Evolutionary conservation across 2,888 invertebrate species (phyloP), one percentile per base, ranked within the genome.

Genomic region (Heliconius ismenius): DNA sequence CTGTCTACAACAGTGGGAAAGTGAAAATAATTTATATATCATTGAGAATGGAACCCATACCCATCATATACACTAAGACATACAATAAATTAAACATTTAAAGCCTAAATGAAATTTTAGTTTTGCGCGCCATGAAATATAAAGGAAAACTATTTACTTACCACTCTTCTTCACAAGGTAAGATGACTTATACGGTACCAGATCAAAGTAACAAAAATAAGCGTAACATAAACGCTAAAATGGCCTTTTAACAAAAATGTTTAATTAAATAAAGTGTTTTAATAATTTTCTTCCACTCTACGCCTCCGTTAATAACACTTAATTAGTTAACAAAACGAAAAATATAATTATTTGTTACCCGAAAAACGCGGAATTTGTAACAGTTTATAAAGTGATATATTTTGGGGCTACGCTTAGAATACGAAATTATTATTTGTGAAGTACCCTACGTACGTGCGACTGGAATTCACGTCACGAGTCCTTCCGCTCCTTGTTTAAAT

Each of bases 401-500:
- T 43, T 26, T 6, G 39, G 11, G 62, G 6, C 26, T 63, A 3
- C 43, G 63, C 21, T 73, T 63, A 21, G 43, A 62, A 73, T 73
- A 73, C 43, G 18, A 73, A 73, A 73, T 39, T 13, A 73, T 63
- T 24, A 43, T 10, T 62, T 43, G 62, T 62, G 39, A 26, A 62
- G 62, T 62, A 13, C n/a, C 54, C 70, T 54, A 32, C 4, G 69
- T 70, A 70, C 58, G 54, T 54, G 54, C 70, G 28, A 69, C 69
- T 69, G 54, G 13, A 73, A 73, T 73, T 62, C 72, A 6, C 72
- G 60, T 62, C 62, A 73, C 63, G 73, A 63, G 63, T 21, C 13
- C 63, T 63, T 58, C 43, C 26, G 24, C 36, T 62, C 15, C 43
- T 43, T 73, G 63, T 62, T 43, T 73, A 73, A 73, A 73, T 73